Conservation (phyloP, 1,140 invertebrate genomes). For the Thereuonema tuberculata region DNA sequence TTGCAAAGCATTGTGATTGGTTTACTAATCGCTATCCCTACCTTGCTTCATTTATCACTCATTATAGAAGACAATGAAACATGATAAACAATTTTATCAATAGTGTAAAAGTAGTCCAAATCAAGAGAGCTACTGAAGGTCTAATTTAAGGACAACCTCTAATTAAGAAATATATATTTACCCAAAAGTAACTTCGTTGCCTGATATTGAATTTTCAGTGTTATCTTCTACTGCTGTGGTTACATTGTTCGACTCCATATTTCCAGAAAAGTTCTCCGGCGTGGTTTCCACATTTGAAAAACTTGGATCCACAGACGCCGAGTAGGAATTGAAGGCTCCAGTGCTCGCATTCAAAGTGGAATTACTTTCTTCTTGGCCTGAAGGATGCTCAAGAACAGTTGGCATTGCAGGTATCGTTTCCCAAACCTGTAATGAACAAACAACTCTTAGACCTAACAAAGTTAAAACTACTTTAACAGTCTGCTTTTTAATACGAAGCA, state of each 20-base stretch:
- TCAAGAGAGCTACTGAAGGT: too few relatives aligned
- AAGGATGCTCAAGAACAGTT: constrained; percentile 48
- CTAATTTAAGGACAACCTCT: too few relatives aligned
- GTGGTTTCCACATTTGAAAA: constrained; percentile 14
- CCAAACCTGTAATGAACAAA: constrained; percentile 42
- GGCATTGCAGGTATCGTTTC: constrained; percentile 45
- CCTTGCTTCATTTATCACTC: too few relatives aligned
- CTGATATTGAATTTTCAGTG: background rate
- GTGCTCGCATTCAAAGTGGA: constrained; percentile 27
- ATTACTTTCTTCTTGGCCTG: constrained; percentile 22
- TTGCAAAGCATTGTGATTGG: too few relatives aligned
- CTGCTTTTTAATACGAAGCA: too few relatives aligned
- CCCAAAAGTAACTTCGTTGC: background rate
- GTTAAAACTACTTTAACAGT: too few relatives aligned
- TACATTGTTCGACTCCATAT: constrained; percentile 20
- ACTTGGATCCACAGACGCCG: constrained; percentile 23
- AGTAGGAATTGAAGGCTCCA: constrained; percentile 31
- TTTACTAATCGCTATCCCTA: too few relatives aligned
- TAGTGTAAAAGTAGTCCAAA: too few relatives aligned
- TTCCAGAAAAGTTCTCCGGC: constrained; percentile 11
- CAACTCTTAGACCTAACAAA: constrained; percentile 4
- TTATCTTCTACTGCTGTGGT: background rate
- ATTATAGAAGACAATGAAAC: too few relatives aligned
- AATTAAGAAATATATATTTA: too few relatives aligned
- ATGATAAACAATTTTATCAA: too few relatives aligned